Conservation (phyloP, 2,888 invertebrate species). For the Chaitophorus viminalis region DNA sequence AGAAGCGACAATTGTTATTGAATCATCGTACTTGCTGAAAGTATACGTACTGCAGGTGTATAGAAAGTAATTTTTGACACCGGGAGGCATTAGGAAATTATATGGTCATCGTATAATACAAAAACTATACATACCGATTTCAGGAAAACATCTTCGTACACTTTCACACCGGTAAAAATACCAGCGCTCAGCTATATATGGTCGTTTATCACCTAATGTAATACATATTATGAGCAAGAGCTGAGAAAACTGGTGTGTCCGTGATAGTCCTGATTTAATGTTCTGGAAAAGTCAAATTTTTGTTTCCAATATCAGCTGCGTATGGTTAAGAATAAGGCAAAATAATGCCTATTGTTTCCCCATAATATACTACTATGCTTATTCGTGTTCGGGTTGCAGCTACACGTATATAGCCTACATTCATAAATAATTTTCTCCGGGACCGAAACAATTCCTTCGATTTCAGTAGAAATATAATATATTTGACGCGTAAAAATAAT, state of each 20-base stretch:
- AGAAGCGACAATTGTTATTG: slow-evolving; percentile 31
- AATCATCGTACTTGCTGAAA: neutral
- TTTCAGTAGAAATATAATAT: slow-evolving; percentile 2
- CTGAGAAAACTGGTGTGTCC: neutral
- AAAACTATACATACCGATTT: neutral
- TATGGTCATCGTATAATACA: slow-evolving; percentile 8
- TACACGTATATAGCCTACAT: neutral
- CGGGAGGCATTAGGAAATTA: slow-evolving; percentile 35
- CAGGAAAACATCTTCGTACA: slow-evolving; percentile 10
- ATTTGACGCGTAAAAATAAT: neutral
- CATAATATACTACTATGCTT: too few species aligned
- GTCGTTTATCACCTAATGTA: slow-evolving; percentile 30
- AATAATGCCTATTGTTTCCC: too few species aligned
- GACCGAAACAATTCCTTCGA: neutral
- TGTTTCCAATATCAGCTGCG: neutral
- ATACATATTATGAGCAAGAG: neutral
- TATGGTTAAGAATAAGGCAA: too few species aligned
- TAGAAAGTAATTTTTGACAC: slow-evolving; percentile 51
- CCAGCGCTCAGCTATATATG: neutral
- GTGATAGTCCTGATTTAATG: neutral
- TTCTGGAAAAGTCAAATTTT: neutral
- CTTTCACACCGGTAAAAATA: slow-evolving; percentile 36
- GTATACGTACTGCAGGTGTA: neutral
- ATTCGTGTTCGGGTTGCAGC: neutral
- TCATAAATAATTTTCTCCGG: neutral